Conservation (phyloP, 2,113 vertebrate species). For the cattle (Bos taurus) region ARS-UCD2.0 NC_037328.1:96110501-96111000, state of each 20-base stretch:
- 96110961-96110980: neutral
- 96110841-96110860: neutral
- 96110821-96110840: neutral
- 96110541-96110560: neutral
- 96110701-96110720: neutral
- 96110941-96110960: neutral
- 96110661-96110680: neutral
- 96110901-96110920: neutral
- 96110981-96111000: neutral
- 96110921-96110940: conserved; percentile 28
- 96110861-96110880: neutral
- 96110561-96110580: neutral
- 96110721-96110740: neutral
- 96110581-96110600: neutral
- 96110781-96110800: neutral
- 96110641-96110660: neutral
- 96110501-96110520: neutral
- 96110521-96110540: neutral
- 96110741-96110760: neutral
- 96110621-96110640: neutral
- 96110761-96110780: neutral
- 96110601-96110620: neutral
- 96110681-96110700: fast-evolving
- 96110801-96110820: neutral
- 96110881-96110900: neutral